A percentile compares a stretch with the other conserved stretches of the same genome.
Evolutionary conservation across 2,797 vertebrate species (phyloP).

Genomic region (Uromys caudimaculatus): DNA sequence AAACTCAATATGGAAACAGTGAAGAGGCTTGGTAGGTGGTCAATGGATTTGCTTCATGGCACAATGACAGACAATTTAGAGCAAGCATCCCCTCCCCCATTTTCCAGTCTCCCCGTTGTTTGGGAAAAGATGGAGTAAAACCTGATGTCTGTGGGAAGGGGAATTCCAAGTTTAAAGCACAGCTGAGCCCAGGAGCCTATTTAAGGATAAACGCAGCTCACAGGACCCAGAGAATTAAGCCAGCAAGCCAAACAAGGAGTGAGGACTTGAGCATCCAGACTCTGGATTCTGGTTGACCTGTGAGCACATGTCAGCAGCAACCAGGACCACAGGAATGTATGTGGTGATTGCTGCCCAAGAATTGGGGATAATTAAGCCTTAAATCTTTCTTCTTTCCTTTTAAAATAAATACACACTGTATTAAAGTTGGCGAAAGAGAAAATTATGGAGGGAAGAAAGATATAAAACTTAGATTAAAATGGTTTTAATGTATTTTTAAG

Average conservation of each 20-base stretch:
- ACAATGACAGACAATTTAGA: neutral
- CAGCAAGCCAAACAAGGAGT: neutral
- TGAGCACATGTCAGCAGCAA: neutral
- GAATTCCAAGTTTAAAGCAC: slow-evolving; percentile 26
- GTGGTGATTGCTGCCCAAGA: neutral
- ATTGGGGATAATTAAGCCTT: neutral
- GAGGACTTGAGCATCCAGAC: neutral
- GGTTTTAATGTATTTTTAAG: neutral
- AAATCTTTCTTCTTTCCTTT: neutral
- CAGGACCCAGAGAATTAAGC: neutral
- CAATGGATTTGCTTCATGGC: neutral
- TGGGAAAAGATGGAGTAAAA: slow-evolving; percentile 43
- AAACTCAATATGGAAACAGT: neutral
- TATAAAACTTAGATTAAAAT: neutral
- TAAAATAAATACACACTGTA: slow-evolving; percentile 28
- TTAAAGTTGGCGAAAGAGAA: neutral
- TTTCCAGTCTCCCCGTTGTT: neutral
- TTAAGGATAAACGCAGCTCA: slow-evolving; percentile 34
- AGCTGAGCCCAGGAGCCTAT: neutral
- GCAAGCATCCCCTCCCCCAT: neutral
- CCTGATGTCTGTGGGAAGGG: neutral
- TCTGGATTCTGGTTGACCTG: neutral
- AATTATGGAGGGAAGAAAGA: slow-evolving; percentile 7
- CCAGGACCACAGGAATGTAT: slow-evolving; percentile 38
- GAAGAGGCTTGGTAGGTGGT: neutral